Conservation (phyloP, 2,888 invertebrate species). For the Trachelus troglodyta region DNA sequence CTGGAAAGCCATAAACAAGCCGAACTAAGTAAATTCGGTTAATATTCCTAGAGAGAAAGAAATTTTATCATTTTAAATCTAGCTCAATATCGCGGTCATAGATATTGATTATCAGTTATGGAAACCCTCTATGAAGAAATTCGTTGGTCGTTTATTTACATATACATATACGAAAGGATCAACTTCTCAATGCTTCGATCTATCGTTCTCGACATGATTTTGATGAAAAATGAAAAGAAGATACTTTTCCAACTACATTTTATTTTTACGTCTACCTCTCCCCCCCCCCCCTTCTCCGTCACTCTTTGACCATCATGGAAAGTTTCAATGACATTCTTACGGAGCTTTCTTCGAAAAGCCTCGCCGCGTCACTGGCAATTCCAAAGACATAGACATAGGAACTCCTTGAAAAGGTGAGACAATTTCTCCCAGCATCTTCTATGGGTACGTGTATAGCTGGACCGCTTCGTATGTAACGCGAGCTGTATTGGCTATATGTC, state of each 20-base stretch:
- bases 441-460: background rate
- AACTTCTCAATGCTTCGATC: background rate
- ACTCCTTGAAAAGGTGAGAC: conserved; percentile 4
- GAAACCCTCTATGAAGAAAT: background rate
- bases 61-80: background rate
- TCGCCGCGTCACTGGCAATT: background rate
- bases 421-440: background rate
- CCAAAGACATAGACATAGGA: background rate
- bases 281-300: too few species aligned
- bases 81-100: background rate
- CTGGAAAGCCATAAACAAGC: too few species aligned
- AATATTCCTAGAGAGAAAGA: background rate
- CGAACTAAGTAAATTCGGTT: too few species aligned
- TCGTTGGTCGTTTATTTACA: background rate
- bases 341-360: background rate
- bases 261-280: background rate
- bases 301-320: background rate
- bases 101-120: background rate
- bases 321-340: background rate
- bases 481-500: background rate
- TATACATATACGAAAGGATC: background rate
- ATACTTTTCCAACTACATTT: background rate
- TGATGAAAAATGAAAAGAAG: background rate
- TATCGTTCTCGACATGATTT: background rate
- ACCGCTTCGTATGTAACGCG: background rate